Evolutionary conservation across 37 sponge, comb jelly and placozoan genomes (phyloP).

Genomic region (Oscarella lobularis): DNA sequence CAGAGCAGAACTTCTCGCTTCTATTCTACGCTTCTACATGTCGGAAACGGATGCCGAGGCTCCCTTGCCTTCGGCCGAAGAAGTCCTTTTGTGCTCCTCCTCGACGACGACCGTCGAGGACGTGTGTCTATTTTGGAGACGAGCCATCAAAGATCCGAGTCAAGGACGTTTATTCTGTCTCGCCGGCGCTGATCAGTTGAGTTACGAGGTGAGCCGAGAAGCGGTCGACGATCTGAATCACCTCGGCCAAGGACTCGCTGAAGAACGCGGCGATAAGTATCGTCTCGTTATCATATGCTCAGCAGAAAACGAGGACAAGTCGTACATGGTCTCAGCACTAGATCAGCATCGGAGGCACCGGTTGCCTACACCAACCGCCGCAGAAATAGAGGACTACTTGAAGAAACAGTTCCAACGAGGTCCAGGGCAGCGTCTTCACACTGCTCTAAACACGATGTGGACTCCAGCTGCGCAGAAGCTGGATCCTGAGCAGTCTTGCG

Average conservation of each 20-base stretch:
- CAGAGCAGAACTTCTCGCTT: not conserved
- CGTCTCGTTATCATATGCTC: not conserved
- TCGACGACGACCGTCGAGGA: not conserved
- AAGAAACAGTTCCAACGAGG: not conserved
- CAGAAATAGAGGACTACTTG: not conserved
- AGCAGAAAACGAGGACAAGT: not conserved
- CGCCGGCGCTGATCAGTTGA: not conserved
- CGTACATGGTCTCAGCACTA: not conserved
- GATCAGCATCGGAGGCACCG: not conserved
- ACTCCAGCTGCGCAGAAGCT: not conserved
- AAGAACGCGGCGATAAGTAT: not conserved
- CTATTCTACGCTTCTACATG: not conserved
- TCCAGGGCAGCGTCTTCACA: not conserved
- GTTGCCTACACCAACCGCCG: not conserved
- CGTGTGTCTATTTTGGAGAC: not conserved
- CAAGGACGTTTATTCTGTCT: not conserved
- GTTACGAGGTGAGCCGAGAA: not conserved
- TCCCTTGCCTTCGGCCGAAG: not conserved
- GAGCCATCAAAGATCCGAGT: not conserved
- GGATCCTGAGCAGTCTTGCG: constrained; percentile 1
- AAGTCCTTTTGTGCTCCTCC: not conserved
- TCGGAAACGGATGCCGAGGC: not conserved
- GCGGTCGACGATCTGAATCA: not conserved
- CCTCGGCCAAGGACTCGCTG: not conserved
- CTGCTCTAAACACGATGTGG: no score